These are phyloP conservation scores for Frieseomelitta varia DNA, from an alignment of 1,140 invertebrate genomes.

Conservation along the genomic window DNA sequence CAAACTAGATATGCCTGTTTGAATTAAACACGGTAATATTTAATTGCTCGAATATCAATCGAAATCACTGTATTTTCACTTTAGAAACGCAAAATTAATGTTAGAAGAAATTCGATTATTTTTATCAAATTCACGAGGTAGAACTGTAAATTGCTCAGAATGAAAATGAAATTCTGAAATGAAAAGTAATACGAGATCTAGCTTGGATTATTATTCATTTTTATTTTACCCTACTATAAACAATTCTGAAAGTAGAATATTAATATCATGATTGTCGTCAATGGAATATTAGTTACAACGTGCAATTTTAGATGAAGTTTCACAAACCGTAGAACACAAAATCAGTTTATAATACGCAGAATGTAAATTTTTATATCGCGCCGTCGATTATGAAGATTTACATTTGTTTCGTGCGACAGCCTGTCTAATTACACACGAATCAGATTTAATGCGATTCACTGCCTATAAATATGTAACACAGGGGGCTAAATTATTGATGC, in stretches of 20 bases:
- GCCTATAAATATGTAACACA: neutral
- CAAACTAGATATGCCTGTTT: too few relatives aligned
- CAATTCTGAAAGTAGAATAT: neutral
- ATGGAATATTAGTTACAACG: neutral
- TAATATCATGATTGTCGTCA: neutral
- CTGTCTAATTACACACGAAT: conserved; percentile 2
- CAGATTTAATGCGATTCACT: neutral
- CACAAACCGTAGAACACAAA: neutral
- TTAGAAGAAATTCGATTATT: neutral
- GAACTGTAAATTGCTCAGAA: neutral
- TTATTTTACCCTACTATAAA: neutral
- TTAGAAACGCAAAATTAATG: neutral
- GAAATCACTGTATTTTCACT: too few relatives aligned
- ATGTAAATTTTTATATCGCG: neutral
- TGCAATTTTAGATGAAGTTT: neutral
- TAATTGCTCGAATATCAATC: too few relatives aligned
- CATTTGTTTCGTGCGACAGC: neutral
- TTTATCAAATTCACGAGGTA: neutral
- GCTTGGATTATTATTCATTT: neutral
- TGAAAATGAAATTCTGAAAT: neutral
- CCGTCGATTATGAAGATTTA: neutral
- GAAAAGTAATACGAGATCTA: neutral
- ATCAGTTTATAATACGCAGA: neutral
- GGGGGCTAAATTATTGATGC: neutral
- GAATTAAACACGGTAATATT: too few relatives aligned